Evolutionary conservation across 2,797 vertebrate genomes (phyloP).

Genomic region (Falco concolor): DNA sequence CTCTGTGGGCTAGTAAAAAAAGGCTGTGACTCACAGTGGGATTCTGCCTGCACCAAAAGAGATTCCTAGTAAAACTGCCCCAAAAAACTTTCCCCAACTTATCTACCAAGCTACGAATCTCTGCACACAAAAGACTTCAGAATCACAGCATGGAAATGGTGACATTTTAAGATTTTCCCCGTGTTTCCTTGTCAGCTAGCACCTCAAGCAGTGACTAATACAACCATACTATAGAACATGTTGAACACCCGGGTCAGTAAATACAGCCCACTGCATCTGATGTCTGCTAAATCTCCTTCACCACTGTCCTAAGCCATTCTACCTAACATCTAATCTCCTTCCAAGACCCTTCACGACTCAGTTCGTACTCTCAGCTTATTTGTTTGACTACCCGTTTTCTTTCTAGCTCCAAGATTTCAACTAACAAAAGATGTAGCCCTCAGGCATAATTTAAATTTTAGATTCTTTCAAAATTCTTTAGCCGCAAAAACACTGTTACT

Average conservation of each 20-base stretch:
- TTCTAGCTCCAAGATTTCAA: background rate
- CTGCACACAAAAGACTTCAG: background rate
- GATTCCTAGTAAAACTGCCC: background rate
- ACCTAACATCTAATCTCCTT: background rate
- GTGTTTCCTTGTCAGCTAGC: background rate
- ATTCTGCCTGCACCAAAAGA: background rate
- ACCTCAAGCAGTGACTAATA: background rate
- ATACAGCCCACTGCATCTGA: background rate
- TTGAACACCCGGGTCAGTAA: background rate
- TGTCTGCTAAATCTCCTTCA: background rate
- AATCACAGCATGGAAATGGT: background rate
- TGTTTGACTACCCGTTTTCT: background rate
- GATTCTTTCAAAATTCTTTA: background rate
- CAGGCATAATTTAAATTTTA: background rate
- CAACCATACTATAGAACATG: rapidly evolving
- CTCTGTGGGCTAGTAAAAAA: background rate
- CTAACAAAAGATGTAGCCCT: background rate
- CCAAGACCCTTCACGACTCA: background rate
- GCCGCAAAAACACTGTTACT: background rate
- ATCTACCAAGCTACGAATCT: background rate
- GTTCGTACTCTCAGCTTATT: background rate
- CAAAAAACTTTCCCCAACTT: background rate
- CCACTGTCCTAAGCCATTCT: background rate
- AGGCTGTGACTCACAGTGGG: background rate
- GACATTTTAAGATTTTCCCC: background rate